Base-by-base conservation (phyloP, 2,113 vertebrate species). In the Tetraodon nigroviridis region DNA sequence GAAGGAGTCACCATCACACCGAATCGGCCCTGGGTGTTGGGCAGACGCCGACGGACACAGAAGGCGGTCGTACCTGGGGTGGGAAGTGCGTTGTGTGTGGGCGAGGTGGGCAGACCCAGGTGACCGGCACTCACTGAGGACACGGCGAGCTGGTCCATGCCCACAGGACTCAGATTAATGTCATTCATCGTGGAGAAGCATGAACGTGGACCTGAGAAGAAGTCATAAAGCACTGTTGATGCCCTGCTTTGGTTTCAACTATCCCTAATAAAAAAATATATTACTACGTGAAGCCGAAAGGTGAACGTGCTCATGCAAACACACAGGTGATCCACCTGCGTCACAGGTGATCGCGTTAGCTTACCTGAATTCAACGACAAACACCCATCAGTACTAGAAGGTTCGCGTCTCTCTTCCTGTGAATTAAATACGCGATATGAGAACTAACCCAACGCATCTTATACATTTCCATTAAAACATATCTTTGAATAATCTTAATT, bases 131-230 rank as follows among this genome's bases (percentile, higher is more conserved):
- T 93, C 81, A 96, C 95, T 11, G 95, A 92, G 63, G 96, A 90
- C 61, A 95, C 91, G 64, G 91, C 92, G 81, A 99, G 91, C 87
- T 96, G 95, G 85, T 99, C 97, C 96, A 99, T 99, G 84, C 96
- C 96, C 86, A 98, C 93, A 27, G 94, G 91, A 82, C 93, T 98
- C 80, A 99, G 85, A 87, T 95, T 98, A 91, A 98, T 94, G 71
- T 99, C 96, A 83, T 99, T 99, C 97, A 99, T 99, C 78, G 95
- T 99, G 65, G 13, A 45, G 19, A 46, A 32, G 48, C 29, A 55
- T 15, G 24, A 51, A 15, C 22, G n/a, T 51, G 14, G 40, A 24
- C 32, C 19, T 1, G 2, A 0, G 13, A 48, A 7, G 3, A 24
- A 60, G 51, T 15, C 40, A 45, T 6, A 7, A 55, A 18, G 2